Base-by-base conservation (phyloP, 1,140 invertebrate genomes). In the Tetragnatha versicolor region DNA sequence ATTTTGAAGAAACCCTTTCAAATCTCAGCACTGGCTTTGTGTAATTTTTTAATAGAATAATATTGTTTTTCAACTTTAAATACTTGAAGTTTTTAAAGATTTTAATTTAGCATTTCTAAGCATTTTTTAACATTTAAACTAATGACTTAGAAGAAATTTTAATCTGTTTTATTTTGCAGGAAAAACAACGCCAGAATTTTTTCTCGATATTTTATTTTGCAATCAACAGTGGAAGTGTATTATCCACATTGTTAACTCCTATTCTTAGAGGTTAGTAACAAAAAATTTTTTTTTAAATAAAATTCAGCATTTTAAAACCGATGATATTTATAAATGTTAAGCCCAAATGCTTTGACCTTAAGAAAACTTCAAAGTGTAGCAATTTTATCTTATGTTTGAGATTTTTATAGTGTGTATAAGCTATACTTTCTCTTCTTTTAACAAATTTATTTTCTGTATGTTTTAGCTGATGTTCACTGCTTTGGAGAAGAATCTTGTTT, bases 171-270 rank as follows among this genome's bases (percentile, higher is more conserved):
- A 27, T 39, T 65, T 70, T 65, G 33, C 27, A 79, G 80, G 84
- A 81, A 49, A 83, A 85, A 76, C 27, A 84, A 29, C 83, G 84
- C 31, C 76, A 84, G 25, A 45, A 79, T 9, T 83, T 84, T 60
- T 82, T 81, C 51, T 81, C 79, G 17, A 81, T 86, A 63, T 86
- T 86, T 75, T 86, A 86, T 72, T 86, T 87, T 73, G 80, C 84
- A 10, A 86, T 86, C 53, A 86, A 86, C 75, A 82, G 80, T 79
- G 85, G 85, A 12, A 84, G 84, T 51, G 76, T 88, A 10, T 31
- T 87, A 7, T 86, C 87, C 20, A 88, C 86, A 7, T 73, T 85
- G 20, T 22, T 88, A 3, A 88, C 86, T 45, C 86, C 86, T 12
- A 81, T 87, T 66, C 80, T 87, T 10, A 81, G 86, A 63, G 83